phyloP scores from a whole-genome alignment of 1,140 invertebrate species.

The Bemisia tabaci region DNA sequence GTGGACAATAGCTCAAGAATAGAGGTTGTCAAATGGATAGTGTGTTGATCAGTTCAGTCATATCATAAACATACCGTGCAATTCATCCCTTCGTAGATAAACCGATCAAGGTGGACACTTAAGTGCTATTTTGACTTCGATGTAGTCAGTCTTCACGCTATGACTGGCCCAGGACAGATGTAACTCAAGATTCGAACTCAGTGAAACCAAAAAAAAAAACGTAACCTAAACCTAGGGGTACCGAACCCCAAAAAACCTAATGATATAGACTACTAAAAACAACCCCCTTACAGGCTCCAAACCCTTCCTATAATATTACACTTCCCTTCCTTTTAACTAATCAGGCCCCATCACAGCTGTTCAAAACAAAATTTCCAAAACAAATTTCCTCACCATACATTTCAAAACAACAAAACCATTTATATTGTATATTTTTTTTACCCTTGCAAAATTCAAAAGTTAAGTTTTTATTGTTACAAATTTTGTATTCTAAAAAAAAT shows the following conservation, averaged over 20 bases:
- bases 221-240: not conserved
- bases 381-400: not conserved
- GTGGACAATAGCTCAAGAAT: not conserved
- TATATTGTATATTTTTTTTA: slow-evolving; percentile 1
- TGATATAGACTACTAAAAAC: not conserved
- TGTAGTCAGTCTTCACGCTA: not conserved
- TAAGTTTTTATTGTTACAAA: not conserved
- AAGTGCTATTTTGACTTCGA: not conserved
- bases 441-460: not conserved
- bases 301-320: not conserved
- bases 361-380: not conserved
- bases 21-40: not conserved
- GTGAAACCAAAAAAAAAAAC: not conserved
- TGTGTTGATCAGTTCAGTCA: not conserved
- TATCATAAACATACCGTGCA: not conserved
- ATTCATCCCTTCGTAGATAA: not conserved
- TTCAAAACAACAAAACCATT: not conserved
- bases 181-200: not conserved
- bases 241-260: not conserved
- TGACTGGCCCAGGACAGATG: not conserved
- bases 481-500: slow-evolving; percentile 1
- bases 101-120: not conserved
- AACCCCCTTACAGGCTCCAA: not conserved
- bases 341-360: not conserved
- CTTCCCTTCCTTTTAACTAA: not conserved